These are phyloP conservation scores for Marronus borbonicus DNA, from an alignment of 2,888 invertebrate species.

Conservation along the genomic window DNA sequence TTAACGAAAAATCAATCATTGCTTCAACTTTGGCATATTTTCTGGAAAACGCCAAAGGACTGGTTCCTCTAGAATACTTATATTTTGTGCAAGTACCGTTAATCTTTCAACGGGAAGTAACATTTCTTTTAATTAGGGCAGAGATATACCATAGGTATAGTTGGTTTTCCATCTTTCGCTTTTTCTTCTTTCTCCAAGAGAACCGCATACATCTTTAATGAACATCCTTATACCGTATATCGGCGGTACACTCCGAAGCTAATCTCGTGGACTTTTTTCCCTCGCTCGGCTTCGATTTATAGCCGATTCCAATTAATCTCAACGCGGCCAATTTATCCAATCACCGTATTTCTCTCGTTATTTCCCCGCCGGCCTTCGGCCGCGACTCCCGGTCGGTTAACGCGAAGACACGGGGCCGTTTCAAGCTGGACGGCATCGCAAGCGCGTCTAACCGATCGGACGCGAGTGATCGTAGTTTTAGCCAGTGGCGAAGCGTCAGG, in stretches of 20 bases:
- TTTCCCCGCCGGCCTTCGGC: slow-evolving; percentile 8
- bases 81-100: too few species aligned
- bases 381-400: slow-evolving; percentile 10
- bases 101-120: too few species aligned
- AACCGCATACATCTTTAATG: neutral
- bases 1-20: too few species aligned
- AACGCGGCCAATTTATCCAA: slow-evolving; percentile 43
- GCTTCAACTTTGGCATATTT: too few species aligned
- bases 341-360: slow-evolving; percentile 41
- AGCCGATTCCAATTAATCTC: slow-evolving; percentile 42
- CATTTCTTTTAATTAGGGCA: too few species aligned
- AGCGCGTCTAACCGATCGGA: neutral
- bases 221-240: slow-evolving; percentile 14
- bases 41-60: too few species aligned
- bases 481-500: too few species aligned
- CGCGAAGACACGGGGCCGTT: slow-evolving; percentile 13
- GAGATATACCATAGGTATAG: too few species aligned
- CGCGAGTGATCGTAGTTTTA: neutral
- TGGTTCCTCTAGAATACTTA: too few species aligned
- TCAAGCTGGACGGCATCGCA: slow-evolving; percentile 1
- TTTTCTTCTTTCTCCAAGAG: neutral
- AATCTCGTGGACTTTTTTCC: slow-evolving; percentile 22
- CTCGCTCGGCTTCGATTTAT: slow-evolving; percentile 15
- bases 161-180: too few species aligned
- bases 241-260: slow-evolving; percentile 16